Base-by-base conservation (phyloP, 2,888 invertebrate genomes). In the Gari tellinella region DNA sequence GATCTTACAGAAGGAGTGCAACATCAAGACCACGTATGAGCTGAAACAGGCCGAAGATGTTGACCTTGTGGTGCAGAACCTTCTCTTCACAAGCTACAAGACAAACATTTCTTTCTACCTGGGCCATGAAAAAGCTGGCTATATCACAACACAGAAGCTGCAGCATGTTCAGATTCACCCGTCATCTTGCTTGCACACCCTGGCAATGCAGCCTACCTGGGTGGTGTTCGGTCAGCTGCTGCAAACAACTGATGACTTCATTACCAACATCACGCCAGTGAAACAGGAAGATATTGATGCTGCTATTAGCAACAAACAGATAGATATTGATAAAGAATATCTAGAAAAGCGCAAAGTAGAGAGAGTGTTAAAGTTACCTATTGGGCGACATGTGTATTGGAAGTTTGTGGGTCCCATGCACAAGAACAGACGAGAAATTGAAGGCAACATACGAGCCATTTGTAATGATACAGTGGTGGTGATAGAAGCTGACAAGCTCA, bases 121-220 rank as follows among this genome's bases (percentile, higher is more conserved):
- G 3, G 90, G 90, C 3, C 84, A 87, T 64, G 72, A 80, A 43
- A 81, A 80, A 53, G 84, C 85, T 31, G 90, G 90, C 4, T 90
- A 89, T 57, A 56, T 82, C 45, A 79, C 82, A 1, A 56, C 78
- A n/a, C 65, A 65, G 12, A 58, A 75, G 23, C 55, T 76, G 5
- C 82, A 82, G 31, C 72, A 78, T 31, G 87, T 87, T 2, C 73
- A 82, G 43, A 52, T 89, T 7, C 89, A 90, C 68, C 90, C 90
- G 5, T 89, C 89, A 0, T 88, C 89, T n/a, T 60, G 81, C 8
- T 40, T 90, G 14, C 57, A 65, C 14, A 48, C 80, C 26, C 68
- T 87, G 10, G 87, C 82, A 19, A 10, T 61, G 5, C 61, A 68
- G 10, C 90, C 90, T 15, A 73, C 83, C 21, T 89, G 88, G 88